Percentiles rank a stretch among this genome's conserved stretches.
Conservation (phyloP, 2,113 vertebrate genomes). For the Craseonycteris thonglongyai region DNA sequence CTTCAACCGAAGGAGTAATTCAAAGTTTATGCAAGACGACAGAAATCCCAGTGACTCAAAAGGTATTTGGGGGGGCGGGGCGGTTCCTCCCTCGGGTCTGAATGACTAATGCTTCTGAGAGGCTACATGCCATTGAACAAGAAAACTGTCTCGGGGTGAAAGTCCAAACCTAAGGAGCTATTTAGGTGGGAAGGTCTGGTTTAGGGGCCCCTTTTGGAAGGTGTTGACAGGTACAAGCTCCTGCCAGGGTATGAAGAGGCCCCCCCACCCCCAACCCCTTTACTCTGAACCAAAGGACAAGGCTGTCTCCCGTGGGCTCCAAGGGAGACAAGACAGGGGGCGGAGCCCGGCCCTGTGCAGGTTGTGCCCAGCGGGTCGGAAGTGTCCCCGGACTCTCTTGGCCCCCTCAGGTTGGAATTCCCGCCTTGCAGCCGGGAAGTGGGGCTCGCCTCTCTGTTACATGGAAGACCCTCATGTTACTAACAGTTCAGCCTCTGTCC, state of each 20-base stretch:
- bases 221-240: background rate
- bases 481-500: constrained; percentile 26
- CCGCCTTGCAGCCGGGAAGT: constrained; percentile 18
- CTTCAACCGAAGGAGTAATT: constrained; percentile 36
- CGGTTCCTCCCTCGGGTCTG: constrained; percentile 1
- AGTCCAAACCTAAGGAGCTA: constrained; percentile 5
- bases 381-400: background rate
- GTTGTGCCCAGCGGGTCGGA: rapidly evolving
- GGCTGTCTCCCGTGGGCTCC: background rate
- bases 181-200: background rate
- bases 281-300: background rate
- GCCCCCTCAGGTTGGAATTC: background rate
- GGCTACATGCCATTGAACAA: background rate
- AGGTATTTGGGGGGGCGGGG: constrained; percentile 59
- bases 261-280: background rate
- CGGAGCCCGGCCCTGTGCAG: rapidly evolving
- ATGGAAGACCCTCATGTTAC: background rate
- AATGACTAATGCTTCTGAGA: background rate
- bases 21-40: constrained; percentile 57
- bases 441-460: constrained; percentile 30
- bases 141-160: constrained; percentile 56
- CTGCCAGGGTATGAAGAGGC: background rate
- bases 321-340: background rate
- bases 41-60: constrained; percentile 74
- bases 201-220: background rate